These are phyloP conservation scores for Falco biarmicus DNA, from an alignment of 2,797 vertebrate species.

Conservation along the genomic window DNA sequence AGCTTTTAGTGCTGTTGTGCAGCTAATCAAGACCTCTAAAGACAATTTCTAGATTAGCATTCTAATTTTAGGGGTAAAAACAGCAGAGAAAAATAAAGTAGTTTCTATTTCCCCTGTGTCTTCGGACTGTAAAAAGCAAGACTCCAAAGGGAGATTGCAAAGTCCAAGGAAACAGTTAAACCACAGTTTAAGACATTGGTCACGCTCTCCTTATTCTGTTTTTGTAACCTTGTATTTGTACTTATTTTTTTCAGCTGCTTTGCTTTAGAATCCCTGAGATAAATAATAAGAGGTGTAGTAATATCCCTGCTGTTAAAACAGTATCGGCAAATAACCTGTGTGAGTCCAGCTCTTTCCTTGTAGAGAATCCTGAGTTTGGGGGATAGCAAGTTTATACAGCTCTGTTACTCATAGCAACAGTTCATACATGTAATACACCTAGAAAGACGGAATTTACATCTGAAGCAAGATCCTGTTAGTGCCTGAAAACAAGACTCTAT, in stretches of 20 bases:
- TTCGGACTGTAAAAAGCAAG: background rate
- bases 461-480: background rate
- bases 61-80: background rate
- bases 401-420: background rate
- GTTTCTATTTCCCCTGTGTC: background rate
- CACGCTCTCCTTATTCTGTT: background rate
- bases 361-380: background rate
- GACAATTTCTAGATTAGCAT: background rate
- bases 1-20: background rate
- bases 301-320: slow-evolving; percentile 16
- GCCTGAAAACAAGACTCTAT: background rate
- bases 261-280: slow-evolving; percentile 19
- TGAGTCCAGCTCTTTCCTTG: background rate
- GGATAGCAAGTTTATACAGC: background rate
- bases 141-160: background rate
- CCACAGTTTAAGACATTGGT: background rate
- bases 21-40: background rate
- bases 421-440: background rate
- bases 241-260: slow-evolving; percentile 52
- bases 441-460: background rate
- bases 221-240: slow-evolving; percentile 31
- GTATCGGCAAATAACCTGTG: background rate
- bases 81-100: background rate
- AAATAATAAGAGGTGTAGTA: slow-evolving; percentile 41
- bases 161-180: slow-evolving; percentile 1